Conservation (phyloP, 2,888 invertebrate species). For the Papilio demoleus region DNA sequence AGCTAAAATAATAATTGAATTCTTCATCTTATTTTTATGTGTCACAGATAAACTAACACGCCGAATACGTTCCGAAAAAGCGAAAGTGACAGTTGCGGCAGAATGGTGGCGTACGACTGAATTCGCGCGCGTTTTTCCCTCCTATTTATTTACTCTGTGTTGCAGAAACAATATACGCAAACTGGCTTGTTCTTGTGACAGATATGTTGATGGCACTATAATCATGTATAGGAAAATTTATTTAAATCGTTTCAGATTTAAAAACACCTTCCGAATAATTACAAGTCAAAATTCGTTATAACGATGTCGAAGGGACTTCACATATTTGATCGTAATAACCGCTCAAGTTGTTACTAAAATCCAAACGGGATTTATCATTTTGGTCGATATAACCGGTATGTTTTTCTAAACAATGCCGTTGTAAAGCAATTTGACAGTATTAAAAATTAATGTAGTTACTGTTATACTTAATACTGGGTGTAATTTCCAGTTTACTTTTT, state of each 20-base stretch:
- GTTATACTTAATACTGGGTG: too few species aligned
- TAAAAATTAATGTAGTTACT: too few species aligned
- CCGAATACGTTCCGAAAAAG: constrained; percentile 29
- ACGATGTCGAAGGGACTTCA: too few species aligned
- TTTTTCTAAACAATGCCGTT: too few species aligned
- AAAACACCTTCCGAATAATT: too few species aligned
- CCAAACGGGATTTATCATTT: too few species aligned
- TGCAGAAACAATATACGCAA: constrained; percentile 49
- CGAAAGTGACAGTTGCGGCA: constrained; percentile 44
- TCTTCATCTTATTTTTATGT: constrained; percentile 47
- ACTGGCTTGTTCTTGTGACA: constrained; percentile 44
- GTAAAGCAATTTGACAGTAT: too few species aligned
- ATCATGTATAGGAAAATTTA: constrained; percentile 17
- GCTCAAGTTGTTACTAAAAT: too few species aligned
- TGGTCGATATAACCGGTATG: too few species aligned
- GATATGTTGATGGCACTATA: constrained; percentile 42
- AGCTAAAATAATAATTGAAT: constrained; percentile 47
- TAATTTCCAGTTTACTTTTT: too few species aligned
- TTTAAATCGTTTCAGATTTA: neutral
- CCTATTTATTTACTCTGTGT: constrained; percentile 52
- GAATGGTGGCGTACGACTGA: constrained; percentile 48
- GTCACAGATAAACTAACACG: constrained; percentile 38
- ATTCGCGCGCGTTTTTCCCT: constrained; percentile 50
- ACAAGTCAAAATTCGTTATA: too few species aligned
- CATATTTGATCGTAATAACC: too few species aligned